phyloP scores from a whole-genome alignment of 2,888 invertebrate species.

The Xylocampa areola region DNA sequence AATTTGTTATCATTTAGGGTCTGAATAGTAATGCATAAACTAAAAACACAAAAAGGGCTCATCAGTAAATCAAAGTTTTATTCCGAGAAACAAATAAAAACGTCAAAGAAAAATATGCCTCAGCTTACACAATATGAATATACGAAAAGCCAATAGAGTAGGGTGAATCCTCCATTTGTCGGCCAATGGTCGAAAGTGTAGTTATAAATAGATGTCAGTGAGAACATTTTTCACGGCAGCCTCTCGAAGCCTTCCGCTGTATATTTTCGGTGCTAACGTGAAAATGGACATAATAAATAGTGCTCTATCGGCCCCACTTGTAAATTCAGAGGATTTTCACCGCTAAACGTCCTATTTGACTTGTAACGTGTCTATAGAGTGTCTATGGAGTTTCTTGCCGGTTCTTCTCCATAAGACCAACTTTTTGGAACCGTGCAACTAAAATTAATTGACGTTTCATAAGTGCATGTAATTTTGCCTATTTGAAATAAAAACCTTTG shows the following conservation, averaged over 20 bases:
- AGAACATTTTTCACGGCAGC: conserved; percentile 54
- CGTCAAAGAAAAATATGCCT: not conserved
- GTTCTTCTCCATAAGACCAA: too few relatives aligned
- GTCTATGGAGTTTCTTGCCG: too few relatives aligned
- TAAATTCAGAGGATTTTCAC: conserved; percentile 38
- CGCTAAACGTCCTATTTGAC: conserved; percentile 41
- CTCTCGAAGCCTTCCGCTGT: conserved; percentile 27
- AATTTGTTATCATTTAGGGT: too few relatives aligned
- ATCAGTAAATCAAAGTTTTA: too few relatives aligned
- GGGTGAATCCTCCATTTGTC: conserved; percentile 53
- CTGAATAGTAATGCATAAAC: too few relatives aligned
- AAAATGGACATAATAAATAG: conserved; percentile 56
- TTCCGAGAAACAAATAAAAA: too few relatives aligned
- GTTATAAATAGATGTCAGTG: conserved; percentile 55
- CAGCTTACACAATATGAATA: not conserved
- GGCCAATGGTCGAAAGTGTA: conserved; percentile 38
- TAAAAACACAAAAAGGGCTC: too few relatives aligned
- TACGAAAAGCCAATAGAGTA: conserved; percentile 31
- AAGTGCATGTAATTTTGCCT: too few relatives aligned
- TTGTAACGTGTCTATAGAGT: too few relatives aligned
- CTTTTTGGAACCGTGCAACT: too few relatives aligned
- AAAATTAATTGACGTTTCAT: too few relatives aligned
- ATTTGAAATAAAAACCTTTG: too few relatives aligned
- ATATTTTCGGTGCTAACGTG: conserved; percentile 47
- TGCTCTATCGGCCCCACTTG: conserved; percentile 51